Evolutionary conservation across 2,113 vertebrate species (phyloP), one percentile per base, ranked within the genome.

Genomic region (Hippolais icterina): DNA sequence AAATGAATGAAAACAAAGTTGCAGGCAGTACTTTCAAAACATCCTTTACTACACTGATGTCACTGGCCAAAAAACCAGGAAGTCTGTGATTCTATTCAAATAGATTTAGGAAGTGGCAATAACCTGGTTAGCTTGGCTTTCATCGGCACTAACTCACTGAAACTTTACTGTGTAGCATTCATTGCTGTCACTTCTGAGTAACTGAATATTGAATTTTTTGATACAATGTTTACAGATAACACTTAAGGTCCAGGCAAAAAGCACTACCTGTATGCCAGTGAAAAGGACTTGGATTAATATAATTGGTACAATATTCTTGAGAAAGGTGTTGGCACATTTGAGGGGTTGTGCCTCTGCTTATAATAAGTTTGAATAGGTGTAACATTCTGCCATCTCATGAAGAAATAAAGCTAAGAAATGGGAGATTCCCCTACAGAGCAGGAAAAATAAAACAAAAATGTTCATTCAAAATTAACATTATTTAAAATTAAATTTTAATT

Each of bases 1-100:
- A 87, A 88, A 72, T 39, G 17, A 88, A 86, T 53, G 41, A 86
- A 92, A 94, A 85, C 83, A 80, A 71, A 70, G 53, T 35, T 90
- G 76, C 80, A 83, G 91, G 64, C 63, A 69, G 66, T 70, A 28
- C 37, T 83, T 92, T 57, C 31, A 65, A 92, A 92, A 77, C 24
- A 56, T 37, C n/a, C n/a, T 49, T 57, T 41, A 17, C 61, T 83
- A 65, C 4, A 3, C 44, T 88, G 71, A 53, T 90, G 66, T 86
- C 89, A 77, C 41, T 59, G 65, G 59, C n/a, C 57, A 61, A 52
- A 72, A 83, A 84, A n/a, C 0, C 17, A 86, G 71, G 63, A 90
- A 92, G 54, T 80, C 68, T 83, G 70, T 59, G 83, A 39, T 46
- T 86, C 27, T 6, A 3, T 15, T n/a, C 37, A 49, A 65, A 60